Base-by-base conservation (phyloP, 2,797 vertebrate species). In the Eurystomus glaucurus region DNA sequence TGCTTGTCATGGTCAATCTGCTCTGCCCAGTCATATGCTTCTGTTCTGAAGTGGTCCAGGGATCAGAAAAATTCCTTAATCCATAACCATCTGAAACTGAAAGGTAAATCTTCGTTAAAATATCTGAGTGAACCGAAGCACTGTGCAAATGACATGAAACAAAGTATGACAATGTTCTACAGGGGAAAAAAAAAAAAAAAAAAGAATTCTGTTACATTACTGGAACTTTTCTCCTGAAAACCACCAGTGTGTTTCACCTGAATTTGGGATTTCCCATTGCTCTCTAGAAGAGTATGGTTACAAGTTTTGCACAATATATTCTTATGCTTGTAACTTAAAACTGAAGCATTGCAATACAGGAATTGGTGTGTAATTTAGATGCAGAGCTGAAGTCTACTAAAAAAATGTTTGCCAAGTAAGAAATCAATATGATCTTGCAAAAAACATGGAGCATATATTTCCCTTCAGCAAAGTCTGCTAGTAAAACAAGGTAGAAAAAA, bases 1-100 rank as follows among this genome's bases (percentile, higher is more conserved):
- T 89, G 69, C 61, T 71, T 94, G 66, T 80, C 85, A 41, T 41
- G 43, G 83, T 88, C 75, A 80, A n/a, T 92, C 54, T 87, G 43
- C 25, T 52, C 50, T 88, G 86, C 70, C 48, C 76, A 50, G 57
- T 89, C 45, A 37, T 89, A 20, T 45, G 41, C 64, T 93, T 46
- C 33, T 78, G 13, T 51, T 88, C 33, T 66, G 52, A 72, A 76
- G 60, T 86, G 75, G 72, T 88, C 69, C 77, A 33, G 39, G 23
- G 45, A 95, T 31, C 7, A 58, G 57, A 9, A 51, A 83, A 85
- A 66, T 74, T 8, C 0, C 3, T n/a, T 82, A 33, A 64, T 78
- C 37, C 83, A 9, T 37, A 70, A n/a, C 26, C 7, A 7, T 70
- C 69, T 87, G 46, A 76, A 84, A 72, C 35, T 54, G 64, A 58